Conservation (phyloP, 2,113 vertebrate genomes). For the Herpetotheres cachinnans region DNA sequence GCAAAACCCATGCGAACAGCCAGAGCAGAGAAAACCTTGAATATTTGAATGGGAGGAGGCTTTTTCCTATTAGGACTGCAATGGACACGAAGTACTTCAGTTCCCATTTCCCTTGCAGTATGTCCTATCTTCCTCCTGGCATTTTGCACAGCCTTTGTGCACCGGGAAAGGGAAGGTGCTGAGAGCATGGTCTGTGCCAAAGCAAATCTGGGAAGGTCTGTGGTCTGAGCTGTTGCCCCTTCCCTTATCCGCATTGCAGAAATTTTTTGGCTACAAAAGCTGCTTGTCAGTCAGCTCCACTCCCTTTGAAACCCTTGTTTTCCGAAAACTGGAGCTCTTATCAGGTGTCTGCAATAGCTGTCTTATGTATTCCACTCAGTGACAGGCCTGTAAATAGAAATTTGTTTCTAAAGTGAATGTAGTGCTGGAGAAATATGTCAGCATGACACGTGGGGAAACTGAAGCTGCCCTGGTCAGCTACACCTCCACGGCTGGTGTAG, state of each 20-base stretch:
- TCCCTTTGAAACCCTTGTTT: background rate
- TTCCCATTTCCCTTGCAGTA: rapidly evolving
- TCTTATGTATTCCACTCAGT: background rate
- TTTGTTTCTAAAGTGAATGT: background rate
- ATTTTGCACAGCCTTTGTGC: background rate
- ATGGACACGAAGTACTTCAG: background rate
- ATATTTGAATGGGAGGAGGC: background rate
- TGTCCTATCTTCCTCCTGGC: background rate
- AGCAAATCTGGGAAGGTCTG: background rate
- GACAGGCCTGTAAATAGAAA: background rate
- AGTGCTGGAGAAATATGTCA: background rate
- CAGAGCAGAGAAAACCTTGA: background rate
- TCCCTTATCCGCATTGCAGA: background rate
- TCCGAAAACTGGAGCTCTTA: background rate
- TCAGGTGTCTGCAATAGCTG: background rate
- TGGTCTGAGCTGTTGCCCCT: background rate
- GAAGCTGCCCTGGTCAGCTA: background rate
- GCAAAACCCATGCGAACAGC: background rate
- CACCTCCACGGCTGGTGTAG: rapidly evolving
- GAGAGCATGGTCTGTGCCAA: background rate
- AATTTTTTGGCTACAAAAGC: background rate
- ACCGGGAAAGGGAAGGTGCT: background rate
- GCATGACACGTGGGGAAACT: rapidly evolving
- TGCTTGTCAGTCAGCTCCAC: background rate
- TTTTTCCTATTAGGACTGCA: background rate